Percentiles rank a stretch among this genome's conserved stretches.
phyloP scores from a whole-genome alignment of 2,113 vertebrate genomes.

The Delphinapterus leucas region DNA sequence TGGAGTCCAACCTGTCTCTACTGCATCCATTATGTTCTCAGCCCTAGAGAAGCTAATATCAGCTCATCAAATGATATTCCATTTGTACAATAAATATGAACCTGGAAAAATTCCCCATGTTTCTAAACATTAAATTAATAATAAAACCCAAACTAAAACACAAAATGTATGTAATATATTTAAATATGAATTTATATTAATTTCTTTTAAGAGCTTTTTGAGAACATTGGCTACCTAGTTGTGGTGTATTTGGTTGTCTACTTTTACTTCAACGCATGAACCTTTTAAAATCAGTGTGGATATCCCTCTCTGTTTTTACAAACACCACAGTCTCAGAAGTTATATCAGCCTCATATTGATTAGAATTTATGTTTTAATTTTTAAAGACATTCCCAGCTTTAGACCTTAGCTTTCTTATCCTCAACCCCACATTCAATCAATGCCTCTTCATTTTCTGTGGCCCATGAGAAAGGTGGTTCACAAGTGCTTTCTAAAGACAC shows the following conservation, averaged over 20 bases:
- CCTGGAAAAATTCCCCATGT: neutral
- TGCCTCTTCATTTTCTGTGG: neutral
- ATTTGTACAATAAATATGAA: neutral
- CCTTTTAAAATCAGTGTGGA: neutral
- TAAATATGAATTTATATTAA: neutral
- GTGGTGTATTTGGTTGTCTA: neutral
- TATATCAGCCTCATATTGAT: neutral
- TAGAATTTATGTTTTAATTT: conserved; percentile 27
- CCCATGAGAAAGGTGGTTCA: neutral
- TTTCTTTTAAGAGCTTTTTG: neutral
- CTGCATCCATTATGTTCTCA: neutral
- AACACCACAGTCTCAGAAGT: neutral
- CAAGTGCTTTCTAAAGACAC: conserved; percentile 22
- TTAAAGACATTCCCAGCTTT: conserved; percentile 37
- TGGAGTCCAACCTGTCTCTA: neutral
- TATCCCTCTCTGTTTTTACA: neutral
- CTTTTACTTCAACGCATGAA: neutral
- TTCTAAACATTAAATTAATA: neutral
- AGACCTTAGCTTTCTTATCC: neutral
- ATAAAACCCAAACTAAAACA: neutral
- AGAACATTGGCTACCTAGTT: neutral
- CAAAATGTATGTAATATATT: neutral
- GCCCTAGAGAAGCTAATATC: neutral
- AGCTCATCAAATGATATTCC: conserved; percentile 20
- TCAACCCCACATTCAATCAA: neutral